Base-by-base conservation (phyloP, 2,113 vertebrate species). In the Corapipo altera region DNA sequence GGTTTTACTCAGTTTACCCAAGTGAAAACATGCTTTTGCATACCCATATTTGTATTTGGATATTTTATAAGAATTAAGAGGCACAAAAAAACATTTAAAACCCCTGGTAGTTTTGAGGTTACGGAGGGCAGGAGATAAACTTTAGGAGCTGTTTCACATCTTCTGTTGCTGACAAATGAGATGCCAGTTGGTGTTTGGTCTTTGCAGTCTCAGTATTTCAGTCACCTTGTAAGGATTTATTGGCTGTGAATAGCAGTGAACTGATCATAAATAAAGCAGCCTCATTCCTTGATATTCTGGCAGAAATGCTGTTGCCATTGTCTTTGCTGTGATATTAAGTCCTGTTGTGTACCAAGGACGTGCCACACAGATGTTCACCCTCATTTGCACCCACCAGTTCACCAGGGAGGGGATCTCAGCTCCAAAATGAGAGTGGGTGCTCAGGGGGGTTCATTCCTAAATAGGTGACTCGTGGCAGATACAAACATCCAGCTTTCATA, bases 371-470 rank as follows among this genome's bases (percentile, higher is more conserved):
- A 8, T n/a, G 35, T 49, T 91, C 35, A 12, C 46, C 3, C 8
- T 1, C 2, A 2, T n/a, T 65, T 0, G 2, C 24, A 11, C 7
- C 0, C 13, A 10, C 7, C 55, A 15, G 3, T 11, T 84, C 27
- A 32, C 13, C 5, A 35, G 37, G 2, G 27, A n/a, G 11, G 69
- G 48, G 19, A 49, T 49, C 32, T 51, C 20, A 6, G 8, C 57
- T 80, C 44, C 69, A 24, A 21, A 59, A 21, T 5, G 46, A 69
- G 73, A 58, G 16, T 32, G 15, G 4, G 27, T 75, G 39, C 11
- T 18, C 67, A 21, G 21, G 65, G 70, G 8, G 24, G 41, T 58
- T 62, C 26, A 17, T 37, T 80, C n/a, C 83, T 46, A 3, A 37
- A 8, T 4, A 33, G 35, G 35, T 39, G 8, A 10, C 27, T 71